Base-by-base conservation (phyloP, 2,113 vertebrate genomes). In the Egretta garzetta region DNA sequence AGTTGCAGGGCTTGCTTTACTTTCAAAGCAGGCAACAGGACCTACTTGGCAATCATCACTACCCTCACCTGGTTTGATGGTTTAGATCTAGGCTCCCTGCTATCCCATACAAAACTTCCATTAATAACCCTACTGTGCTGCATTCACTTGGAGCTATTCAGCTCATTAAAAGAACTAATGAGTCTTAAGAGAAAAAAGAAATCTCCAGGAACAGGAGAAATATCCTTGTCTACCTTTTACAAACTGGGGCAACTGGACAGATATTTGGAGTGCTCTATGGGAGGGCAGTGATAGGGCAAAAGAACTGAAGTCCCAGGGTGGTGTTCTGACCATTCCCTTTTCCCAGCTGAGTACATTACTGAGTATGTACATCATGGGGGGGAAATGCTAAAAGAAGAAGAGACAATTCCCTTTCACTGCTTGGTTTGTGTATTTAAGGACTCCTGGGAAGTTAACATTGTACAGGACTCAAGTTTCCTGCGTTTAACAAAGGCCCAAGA, bases 391-490 rank as follows among this genome's bases (percentile, higher is more conserved):
- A 50, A 90, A 66, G 58, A 63, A 93, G 27, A 85, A 70, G 62
- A 82, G 72, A 73, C 22, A 73, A 67, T 88, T 90, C 60, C 41
- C 16, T 90, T 95, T 88, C 86, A 85, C 22, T 47, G 82, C 37
- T 62, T 80, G 58, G 30, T 88, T 80, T 88, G 63, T 80, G 67
- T 63, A 55, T 86, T 90, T 88, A 94, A 93, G 81, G 75, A 62
- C 85, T 86, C 63, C 72, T 74, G 75, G 74, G 55, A 83, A 60
- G 67, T 67, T 23, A 88, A 52, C 58, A 41, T 1, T 77, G 27
- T 47, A 90, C 55, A 82, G 75, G n/a, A 80, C 75, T 77, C 71
- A 39, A 55, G n/a, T 86, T 93, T 95, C 90, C 88, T 83, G 47
- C 41, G 30, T 39, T 71, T 86, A 86, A 55, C 94, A 86, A 71